phyloP scores from a whole-genome alignment of 1,140 invertebrate genomes.

The Cryptotermes secundus region DNA sequence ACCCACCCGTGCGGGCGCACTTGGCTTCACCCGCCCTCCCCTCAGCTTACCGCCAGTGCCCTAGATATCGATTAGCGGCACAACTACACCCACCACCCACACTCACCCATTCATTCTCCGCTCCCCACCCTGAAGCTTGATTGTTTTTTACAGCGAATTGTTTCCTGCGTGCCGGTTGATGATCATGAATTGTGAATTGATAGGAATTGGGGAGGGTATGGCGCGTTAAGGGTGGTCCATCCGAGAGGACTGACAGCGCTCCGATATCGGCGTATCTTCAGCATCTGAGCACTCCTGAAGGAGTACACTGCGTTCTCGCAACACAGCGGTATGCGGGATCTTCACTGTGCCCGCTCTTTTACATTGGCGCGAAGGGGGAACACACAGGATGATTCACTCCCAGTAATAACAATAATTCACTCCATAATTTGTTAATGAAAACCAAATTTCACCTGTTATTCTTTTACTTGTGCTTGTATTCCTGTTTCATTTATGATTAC shows the following conservation, averaged over 20 bases:
- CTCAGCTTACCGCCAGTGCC: background rate
- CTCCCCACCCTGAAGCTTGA: constrained; percentile 49
- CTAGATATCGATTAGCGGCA: background rate
- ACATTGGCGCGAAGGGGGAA: too few relatives aligned
- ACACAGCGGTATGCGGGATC: too few relatives aligned
- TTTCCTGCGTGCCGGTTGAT: background rate
- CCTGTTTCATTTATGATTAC: too few relatives aligned
- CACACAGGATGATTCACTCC: too few relatives aligned
- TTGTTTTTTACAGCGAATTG: constrained; percentile 12
- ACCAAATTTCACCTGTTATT: too few relatives aligned
- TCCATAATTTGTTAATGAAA: too few relatives aligned
- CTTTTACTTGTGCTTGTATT: too few relatives aligned
- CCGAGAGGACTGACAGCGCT: background rate
- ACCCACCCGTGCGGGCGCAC: background rate
- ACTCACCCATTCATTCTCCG: constrained; percentile 35
- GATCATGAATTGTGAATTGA: background rate
- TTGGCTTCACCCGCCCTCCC: background rate
- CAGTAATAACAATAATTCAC: too few relatives aligned
- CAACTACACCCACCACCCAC: background rate
- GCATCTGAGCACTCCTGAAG: too few relatives aligned
- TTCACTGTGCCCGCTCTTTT: too few relatives aligned
- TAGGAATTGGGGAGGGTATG: background rate
- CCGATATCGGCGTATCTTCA: too few relatives aligned
- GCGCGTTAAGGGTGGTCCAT: background rate
- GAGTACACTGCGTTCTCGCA: too few relatives aligned